Evolutionary conservation across 1,140 invertebrate genomes (phyloP).

Genomic region (Drosophila nebulosa): DNA sequence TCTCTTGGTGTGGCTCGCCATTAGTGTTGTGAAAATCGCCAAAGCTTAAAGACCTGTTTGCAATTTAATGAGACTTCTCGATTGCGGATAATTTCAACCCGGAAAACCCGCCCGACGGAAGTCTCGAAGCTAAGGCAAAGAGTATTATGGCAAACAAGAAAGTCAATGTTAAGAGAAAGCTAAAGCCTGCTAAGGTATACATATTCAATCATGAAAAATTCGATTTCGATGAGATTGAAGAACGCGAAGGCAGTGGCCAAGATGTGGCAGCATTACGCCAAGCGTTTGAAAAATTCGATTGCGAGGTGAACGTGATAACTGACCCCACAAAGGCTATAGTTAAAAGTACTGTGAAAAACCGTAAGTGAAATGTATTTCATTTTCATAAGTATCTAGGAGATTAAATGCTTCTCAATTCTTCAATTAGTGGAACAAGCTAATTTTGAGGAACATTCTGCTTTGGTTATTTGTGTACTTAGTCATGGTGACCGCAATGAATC

Average conservation of each 20-base stretch:
- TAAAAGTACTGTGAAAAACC: slow-evolving; percentile 33
- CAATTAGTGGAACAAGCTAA: slow-evolving; percentile 57
- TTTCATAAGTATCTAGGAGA: not conserved
- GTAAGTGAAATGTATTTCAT: slow-evolving; percentile 41
- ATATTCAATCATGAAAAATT: slow-evolving; percentile 72
- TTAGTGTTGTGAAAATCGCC: too few relatives aligned
- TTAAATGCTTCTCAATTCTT: not conserved
- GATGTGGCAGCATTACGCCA: slow-evolving; percentile 50
- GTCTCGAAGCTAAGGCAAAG: too few relatives aligned
- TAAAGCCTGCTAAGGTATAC: slow-evolving; percentile 61
- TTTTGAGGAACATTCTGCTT: slow-evolving; percentile 45
- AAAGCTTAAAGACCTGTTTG: too few relatives aligned
- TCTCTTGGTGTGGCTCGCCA: too few relatives aligned
- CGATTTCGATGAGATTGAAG: slow-evolving; percentile 38
- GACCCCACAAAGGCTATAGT: slow-evolving; percentile 55
- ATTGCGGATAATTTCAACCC: too few relatives aligned
- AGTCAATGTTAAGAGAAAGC: slow-evolving; percentile 23
- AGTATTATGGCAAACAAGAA: too few relatives aligned
- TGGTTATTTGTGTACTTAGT: slow-evolving; percentile 52
- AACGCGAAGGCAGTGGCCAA: slow-evolving; percentile 53
- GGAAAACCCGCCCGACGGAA: too few relatives aligned
- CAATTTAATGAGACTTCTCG: too few relatives aligned
- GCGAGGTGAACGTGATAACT: slow-evolving; percentile 49
- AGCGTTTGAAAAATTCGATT: slow-evolving; percentile 53
- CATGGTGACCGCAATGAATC: slow-evolving; percentile 50